phyloP scores from a whole-genome alignment of 2,888 invertebrate species.

The Bembecia ichneumoniformis region DNA sequence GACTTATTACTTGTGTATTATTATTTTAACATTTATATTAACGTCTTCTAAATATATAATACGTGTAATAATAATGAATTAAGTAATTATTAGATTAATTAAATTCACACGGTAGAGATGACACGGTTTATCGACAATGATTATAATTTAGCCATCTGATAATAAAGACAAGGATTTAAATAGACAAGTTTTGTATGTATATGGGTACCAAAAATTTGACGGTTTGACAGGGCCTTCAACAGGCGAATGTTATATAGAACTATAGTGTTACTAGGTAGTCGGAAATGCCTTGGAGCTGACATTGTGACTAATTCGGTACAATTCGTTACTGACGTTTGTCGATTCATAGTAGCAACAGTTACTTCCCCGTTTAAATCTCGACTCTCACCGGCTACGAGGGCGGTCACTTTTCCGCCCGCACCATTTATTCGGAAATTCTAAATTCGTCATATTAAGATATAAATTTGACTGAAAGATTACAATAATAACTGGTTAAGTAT shows the following conservation, averaged over 20 bases:
- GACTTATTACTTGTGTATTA: background rate
- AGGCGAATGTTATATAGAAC: too few species aligned
- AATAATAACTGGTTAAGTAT: too few species aligned
- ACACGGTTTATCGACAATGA: too few species aligned
- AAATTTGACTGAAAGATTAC: too few species aligned
- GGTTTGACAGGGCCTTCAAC: too few species aligned
- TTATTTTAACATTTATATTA: background rate
- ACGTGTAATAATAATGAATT: background rate
- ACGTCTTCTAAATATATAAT: background rate
- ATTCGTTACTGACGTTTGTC: conserved; percentile 49
- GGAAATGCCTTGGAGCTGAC: conserved; percentile 51
- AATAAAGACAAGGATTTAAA: too few species aligned
- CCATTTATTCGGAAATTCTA: too few species aligned
- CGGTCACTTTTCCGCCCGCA: conserved; percentile 6
- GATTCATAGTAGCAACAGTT: conserved; percentile 1
- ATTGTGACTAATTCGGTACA: conserved; percentile 61
- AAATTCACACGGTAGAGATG: background rate
- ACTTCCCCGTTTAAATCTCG: conserved; percentile 5
- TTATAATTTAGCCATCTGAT: too few species aligned
- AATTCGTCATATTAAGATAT: too few species aligned
- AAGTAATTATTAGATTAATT: background rate
- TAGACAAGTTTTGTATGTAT: too few species aligned
- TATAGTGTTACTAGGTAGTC: conserved; percentile 27
- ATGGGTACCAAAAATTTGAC: too few species aligned
- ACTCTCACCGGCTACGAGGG: conserved; percentile 2